Percentiles rank a stretch among this genome's conserved stretches.
phyloP scores from a whole-genome alignment of 1,140 invertebrate species.

The Psix sp. region DNA sequence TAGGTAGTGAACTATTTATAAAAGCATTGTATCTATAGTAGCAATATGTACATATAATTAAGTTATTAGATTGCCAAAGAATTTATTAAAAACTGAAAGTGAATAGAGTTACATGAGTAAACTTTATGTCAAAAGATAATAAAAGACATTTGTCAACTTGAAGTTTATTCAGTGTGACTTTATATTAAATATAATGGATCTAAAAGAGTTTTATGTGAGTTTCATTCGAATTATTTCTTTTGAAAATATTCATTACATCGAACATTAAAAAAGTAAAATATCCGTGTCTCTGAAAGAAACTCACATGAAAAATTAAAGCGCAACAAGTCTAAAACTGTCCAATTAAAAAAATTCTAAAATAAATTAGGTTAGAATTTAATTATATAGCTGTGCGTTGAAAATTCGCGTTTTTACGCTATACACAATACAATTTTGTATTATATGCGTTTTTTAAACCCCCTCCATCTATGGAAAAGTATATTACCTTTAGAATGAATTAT shows the following conservation, averaged over 20 bases:
- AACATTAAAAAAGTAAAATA: too few relatives aligned
- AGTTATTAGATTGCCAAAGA: neutral
- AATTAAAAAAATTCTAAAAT: slow-evolving; percentile 51
- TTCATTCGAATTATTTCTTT: too few relatives aligned
- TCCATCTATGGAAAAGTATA: too few relatives aligned
- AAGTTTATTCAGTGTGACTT: too few relatives aligned
- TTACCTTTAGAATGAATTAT: neutral
- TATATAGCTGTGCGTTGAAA: slow-evolving; percentile 48
- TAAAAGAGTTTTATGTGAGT: too few relatives aligned
- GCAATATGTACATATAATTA: neutral
- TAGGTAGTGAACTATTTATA: neutral
- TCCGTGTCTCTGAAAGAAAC: slow-evolving; percentile 32
- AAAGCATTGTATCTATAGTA: neutral
- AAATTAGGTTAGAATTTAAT: slow-evolving; percentile 37
- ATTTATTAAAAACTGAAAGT: neutral
- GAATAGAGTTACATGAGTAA: neutral
- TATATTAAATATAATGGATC: too few relatives aligned
- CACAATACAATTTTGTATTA: slow-evolving; percentile 26
- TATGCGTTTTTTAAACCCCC: neutral
- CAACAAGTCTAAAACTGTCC: slow-evolving; percentile 39
- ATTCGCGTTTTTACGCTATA: slow-evolving; percentile 44
- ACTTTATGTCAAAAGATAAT: too few relatives aligned
- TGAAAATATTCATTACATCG: too few relatives aligned
- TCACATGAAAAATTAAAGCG: slow-evolving; percentile 43
- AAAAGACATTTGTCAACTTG: too few relatives aligned